Conservation (phyloP, 2,797 vertebrate species). For the Neosalanx taihuensis region DNA sequence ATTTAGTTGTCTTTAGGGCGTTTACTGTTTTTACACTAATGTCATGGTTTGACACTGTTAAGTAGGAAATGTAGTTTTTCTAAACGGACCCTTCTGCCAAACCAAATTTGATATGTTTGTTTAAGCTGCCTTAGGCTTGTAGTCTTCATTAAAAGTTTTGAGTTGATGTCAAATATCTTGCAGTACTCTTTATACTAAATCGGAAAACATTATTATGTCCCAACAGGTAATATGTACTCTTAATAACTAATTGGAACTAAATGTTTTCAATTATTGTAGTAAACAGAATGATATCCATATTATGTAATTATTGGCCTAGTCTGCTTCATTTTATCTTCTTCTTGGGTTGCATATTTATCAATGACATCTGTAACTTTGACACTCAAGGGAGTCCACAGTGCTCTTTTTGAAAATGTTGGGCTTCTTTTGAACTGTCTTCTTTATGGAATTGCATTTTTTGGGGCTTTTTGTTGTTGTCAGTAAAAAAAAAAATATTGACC, state of each 20-base stretch:
- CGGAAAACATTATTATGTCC: no score
- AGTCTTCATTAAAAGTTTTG: conserved; percentile 1
- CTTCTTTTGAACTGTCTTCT: background rate
- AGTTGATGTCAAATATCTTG: conserved; percentile 15
- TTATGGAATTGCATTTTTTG: conserved; percentile 14
- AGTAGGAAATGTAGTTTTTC: conserved; percentile 30
- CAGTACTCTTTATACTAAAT: no score
- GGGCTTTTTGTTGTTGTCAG: conserved; percentile 3
- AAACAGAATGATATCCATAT: conserved; percentile 17
- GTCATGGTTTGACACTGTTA: conserved; percentile 27
- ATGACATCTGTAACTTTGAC: conserved; percentile 8
- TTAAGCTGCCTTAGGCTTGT: background rate
- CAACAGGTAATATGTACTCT: no score
- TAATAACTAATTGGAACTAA: background rate
- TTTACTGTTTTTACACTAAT: conserved; percentile 21
- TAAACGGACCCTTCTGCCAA: conserved; percentile 14
- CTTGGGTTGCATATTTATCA: conserved; percentile 16
- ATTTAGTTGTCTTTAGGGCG: conserved; percentile 5
- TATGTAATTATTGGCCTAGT: conserved; percentile 2
- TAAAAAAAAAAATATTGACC: conserved; percentile 30
- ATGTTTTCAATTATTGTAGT: background rate
- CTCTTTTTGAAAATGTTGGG: background rate
- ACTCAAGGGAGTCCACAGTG: background rate
- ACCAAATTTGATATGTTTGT: conserved; percentile 25
- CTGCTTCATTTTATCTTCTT: background rate